Percentiles rank a stretch among this genome's conserved stretches.
These are phyloP conservation scores for Antitype chi DNA, from an alignment of 2,888 invertebrate species.

Conservation along the genomic window DNA sequence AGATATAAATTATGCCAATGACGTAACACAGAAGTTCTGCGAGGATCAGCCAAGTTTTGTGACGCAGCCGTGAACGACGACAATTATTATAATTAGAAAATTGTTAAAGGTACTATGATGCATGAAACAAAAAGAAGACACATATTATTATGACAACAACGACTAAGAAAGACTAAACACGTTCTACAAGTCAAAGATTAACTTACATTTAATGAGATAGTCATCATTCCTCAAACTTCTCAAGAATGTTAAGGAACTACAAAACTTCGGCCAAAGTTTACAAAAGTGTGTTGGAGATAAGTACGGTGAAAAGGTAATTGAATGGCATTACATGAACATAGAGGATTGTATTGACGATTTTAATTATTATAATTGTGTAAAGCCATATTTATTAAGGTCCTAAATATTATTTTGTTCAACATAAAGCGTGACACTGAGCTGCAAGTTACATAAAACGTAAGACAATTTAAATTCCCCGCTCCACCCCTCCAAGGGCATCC, in stretches of 20 bases:
- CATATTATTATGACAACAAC: not conserved
- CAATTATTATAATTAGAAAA: not conserved
- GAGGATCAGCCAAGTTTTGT: not conserved
- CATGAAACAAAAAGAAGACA: not conserved
- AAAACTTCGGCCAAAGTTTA: not conserved
- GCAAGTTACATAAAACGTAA: too few relatives aligned
- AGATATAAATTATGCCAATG: not conserved
- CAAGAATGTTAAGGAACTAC: not conserved
- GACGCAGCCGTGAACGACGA: slow-evolving; percentile 31
- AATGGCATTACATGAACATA: too few relatives aligned
- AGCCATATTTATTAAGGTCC: too few relatives aligned
- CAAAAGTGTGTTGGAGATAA: not conserved
- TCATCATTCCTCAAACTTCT: not conserved
- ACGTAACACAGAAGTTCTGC: not conserved
- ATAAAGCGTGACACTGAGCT: too few relatives aligned
- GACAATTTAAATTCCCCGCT: too few relatives aligned
- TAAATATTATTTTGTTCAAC: too few relatives aligned
- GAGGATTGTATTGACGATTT: too few relatives aligned
- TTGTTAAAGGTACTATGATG: slow-evolving; percentile 1
- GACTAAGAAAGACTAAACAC: not conserved
- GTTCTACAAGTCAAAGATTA: not conserved
- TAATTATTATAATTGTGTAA: too few relatives aligned
- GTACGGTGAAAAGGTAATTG: too few relatives aligned
- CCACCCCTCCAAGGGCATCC: too few relatives aligned
- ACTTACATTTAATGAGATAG: not conserved